Percentiles rank a stretch among this genome's conserved stretches.
Evolutionary conservation across 2,888 invertebrate species (phyloP).

Genomic region (Phyllotreta striolata): DNA sequence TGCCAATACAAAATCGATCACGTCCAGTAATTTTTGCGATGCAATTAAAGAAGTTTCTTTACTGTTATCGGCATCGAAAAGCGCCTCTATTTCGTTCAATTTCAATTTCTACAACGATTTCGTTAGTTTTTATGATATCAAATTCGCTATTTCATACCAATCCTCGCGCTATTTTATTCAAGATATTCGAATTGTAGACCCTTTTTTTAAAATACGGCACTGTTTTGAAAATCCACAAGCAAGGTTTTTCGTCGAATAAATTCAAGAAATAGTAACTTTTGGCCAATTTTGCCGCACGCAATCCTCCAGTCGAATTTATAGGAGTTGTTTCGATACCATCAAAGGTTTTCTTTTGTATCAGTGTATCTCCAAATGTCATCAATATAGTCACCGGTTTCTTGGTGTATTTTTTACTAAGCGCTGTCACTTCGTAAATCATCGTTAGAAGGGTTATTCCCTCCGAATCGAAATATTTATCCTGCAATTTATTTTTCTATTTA

Average conservation of each 20-base stretch:
- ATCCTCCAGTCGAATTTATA: slow-evolving; percentile 40
- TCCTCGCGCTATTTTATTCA: slow-evolving; percentile 67
- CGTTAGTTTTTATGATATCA: background rate
- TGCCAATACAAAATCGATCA: slow-evolving; percentile 53
- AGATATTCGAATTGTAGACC: slow-evolving; percentile 73
- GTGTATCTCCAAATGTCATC: slow-evolving; percentile 69
- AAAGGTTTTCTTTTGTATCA: slow-evolving; percentile 23
- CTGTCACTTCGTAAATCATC: slow-evolving; percentile 71
- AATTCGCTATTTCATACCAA: slow-evolving; percentile 63
- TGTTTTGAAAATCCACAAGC: slow-evolving; percentile 68
- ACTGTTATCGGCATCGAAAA: slow-evolving; percentile 52
- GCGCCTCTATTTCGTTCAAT: slow-evolving; percentile 57
- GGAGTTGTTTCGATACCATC: slow-evolving; percentile 48
- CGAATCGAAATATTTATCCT: slow-evolving; percentile 68
- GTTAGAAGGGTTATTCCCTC: slow-evolving; percentile 73
- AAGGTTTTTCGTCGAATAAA: slow-evolving; percentile 69
- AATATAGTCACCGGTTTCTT: slow-evolving; percentile 70
- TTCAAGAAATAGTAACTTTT: slow-evolving; percentile 53
- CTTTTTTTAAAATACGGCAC: slow-evolving; percentile 74
- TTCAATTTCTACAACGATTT: slow-evolving; percentile 53
- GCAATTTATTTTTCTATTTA: slow-evolving; percentile 37
- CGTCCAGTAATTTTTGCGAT: slow-evolving; percentile 52
- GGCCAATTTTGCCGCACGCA: slow-evolving; percentile 45
- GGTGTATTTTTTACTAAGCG: slow-evolving; percentile 68
- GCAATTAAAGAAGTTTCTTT: slow-evolving; percentile 43